These are phyloP conservation scores for Styela clava DNA, from an alignment of 23 tunicate genomes.

Conservation along the genomic window DNA sequence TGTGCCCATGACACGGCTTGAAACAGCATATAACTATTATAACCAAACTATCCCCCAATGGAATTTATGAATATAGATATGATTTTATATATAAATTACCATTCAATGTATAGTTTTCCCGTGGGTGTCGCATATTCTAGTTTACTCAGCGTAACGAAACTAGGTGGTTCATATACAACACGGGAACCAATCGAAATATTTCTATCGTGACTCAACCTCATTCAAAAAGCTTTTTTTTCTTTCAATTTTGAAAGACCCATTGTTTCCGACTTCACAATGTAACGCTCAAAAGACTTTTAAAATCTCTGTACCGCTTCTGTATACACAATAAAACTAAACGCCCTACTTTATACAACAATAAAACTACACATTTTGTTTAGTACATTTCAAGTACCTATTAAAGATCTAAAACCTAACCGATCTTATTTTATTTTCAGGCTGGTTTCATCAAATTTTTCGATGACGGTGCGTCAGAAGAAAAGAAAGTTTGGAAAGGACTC, in stretches of 20 bases:
- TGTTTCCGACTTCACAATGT: neutral
- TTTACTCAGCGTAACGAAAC: neutral
- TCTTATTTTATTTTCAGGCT: conserved; percentile 4
- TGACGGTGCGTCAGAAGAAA: conserved; percentile 19
- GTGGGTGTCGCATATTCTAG: neutral
- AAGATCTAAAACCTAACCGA: neutral
- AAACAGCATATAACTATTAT: too few species aligned
- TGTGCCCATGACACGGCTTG: too few species aligned
- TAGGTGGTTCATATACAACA: too few species aligned
- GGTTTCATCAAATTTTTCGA: conserved; percentile 25
- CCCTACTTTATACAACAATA: neutral
- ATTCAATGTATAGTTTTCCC: neutral
- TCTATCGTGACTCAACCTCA: neutral
- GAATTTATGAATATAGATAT: neutral
- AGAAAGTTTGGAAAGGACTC: conserved; percentile 32
- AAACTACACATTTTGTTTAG: neutral
- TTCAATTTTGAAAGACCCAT: neutral
- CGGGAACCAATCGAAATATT: neutral
- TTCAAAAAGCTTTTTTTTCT: neutral
- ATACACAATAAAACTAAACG: neutral
- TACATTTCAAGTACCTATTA: neutral
- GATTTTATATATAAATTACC: neutral
- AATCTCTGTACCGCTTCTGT: neutral
- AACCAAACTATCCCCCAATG: too few species aligned
- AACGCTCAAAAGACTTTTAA: conserved; percentile 6